These are phyloP conservation scores for Acropora yongei DNA, from an alignment of 64 coral and sea anemone species.

Conservation along the genomic window DNA sequence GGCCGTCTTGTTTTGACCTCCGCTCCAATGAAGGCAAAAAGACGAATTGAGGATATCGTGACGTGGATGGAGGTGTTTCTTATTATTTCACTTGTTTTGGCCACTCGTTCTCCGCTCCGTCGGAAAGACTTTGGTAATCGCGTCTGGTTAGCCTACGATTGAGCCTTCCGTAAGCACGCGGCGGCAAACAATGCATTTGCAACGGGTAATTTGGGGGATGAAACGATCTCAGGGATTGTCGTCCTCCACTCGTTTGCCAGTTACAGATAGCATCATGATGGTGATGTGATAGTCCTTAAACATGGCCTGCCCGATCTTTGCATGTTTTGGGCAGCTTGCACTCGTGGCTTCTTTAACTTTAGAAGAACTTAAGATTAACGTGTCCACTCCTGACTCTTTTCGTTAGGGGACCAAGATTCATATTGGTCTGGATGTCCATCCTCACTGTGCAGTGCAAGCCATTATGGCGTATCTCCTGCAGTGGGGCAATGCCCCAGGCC, in stretches of 20 bases:
- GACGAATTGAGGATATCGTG: constrained; percentile 30
- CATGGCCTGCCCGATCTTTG: not conserved
- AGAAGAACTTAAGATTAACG: not conserved
- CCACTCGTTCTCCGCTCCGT: not conserved
- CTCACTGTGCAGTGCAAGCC: too few species aligned
- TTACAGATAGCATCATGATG: not conserved
- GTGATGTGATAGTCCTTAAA: not conserved
- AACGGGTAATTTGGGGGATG: too few species aligned
- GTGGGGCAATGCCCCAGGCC: too few species aligned
- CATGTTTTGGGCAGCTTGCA: constrained; percentile 49
- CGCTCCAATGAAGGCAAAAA: not conserved
- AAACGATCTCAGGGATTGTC: too few species aligned
- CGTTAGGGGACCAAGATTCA: too few species aligned
- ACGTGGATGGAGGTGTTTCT: constrained; percentile 30
- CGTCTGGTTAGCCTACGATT: not conserved
- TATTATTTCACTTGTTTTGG: not conserved
- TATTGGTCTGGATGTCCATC: too few species aligned
- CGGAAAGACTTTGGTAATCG: constrained; percentile 6
- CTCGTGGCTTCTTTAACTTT: constrained; percentile 27
- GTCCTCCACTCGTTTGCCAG: not conserved
- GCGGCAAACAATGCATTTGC: not conserved
- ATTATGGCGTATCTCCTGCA: too few species aligned
- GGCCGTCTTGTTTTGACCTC: not conserved
- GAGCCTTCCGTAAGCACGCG: not conserved
- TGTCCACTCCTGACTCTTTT: too few species aligned